Evolutionary conservation across 2,113 vertebrate genomes (phyloP), one percentile per base, ranked within the genome.

Genomic region (Anseranas semipalmata): DNA sequence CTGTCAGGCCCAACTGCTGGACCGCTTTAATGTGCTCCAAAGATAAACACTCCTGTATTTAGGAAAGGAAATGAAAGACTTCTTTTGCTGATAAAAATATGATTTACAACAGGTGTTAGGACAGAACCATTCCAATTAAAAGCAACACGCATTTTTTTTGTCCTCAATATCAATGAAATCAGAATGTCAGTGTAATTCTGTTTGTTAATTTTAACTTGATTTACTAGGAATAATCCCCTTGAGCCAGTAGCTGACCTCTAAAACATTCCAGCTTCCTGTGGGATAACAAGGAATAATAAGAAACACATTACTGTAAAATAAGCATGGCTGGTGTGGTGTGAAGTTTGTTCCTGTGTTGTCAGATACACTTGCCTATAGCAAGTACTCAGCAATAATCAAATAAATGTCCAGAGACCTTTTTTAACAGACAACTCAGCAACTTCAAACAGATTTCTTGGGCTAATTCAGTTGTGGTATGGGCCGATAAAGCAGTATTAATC

Each of bases 401-500:
- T 90, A 97, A 97, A 97, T 94, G 95, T 95, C 95, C 82, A 94
- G 93, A 95, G 94, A 97, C 94, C 70, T 93, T 97, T 96, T 90
- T 85, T 81, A 94, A 63, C 63, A 83, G 96, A 94, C 95, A 98
- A 97, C 91, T 97, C 97, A 96, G 98, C 97, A 98, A 96, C 96
- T 97, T 98, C 96, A 97, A 98, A 97, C 85, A 96, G 90, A 95
- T 94, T 92, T 95, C 92, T 90, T 66, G 79, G 97, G 93, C 94
- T 95, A 96, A 97, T 97, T 97, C 96, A 87, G 85, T 96, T 9
- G 9, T 90, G 66, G 94, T 95, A 95, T 66, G 82, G 93, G 91
- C 95, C 46, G 85, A 97, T 97, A 98, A 97, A 98, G 93, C 81
- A 89, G 79, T 87, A 97, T 96, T 98, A 95, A 97, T 97, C 96